phyloP scores from a whole-genome alignment of 2,888 invertebrate genomes.

The Archips xylosteana region DNA sequence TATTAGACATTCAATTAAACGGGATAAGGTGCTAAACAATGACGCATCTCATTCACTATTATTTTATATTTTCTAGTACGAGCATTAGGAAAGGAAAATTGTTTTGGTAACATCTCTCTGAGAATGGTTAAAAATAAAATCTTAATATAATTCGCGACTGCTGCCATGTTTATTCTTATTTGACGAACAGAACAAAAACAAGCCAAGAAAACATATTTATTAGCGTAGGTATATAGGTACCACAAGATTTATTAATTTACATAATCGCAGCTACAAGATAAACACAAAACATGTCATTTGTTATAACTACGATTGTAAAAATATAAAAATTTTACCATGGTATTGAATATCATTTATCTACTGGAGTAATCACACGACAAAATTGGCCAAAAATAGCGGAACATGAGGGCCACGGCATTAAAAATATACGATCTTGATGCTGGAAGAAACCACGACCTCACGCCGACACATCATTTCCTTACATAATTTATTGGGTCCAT shows the following conservation, averaged over 20 bases:
- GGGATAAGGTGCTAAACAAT: no score
- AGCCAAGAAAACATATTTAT: neutral
- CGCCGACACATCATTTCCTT: slow-evolving; percentile 34
- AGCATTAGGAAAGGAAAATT: no score
- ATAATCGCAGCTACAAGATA: neutral
- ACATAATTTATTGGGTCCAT: slow-evolving; percentile 32
- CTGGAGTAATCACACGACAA: neutral
- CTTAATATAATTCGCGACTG: neutral
- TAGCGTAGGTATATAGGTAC: neutral
- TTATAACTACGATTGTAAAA: neutral
- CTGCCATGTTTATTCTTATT: slow-evolving; percentile 5
- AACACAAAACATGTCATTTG: neutral
- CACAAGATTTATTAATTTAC: neutral
- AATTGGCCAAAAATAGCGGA: slow-evolving; percentile 14
- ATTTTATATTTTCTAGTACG: no score
- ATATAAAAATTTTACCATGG: neutral
- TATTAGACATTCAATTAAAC: no score
- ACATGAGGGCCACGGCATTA: slow-evolving; percentile 17
- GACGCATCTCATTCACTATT: no score
- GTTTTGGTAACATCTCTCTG: neutral
- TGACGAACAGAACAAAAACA: neutral
- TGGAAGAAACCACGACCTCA: slow-evolving; percentile 28
- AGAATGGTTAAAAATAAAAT: slow-evolving; percentile 4
- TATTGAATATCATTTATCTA: neutral
- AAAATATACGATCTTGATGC: slow-evolving; percentile 37